Evolutionary conservation across 2,113 vertebrate genomes (phyloP).

Genomic region (Sylvilagus bachmani): DNA sequence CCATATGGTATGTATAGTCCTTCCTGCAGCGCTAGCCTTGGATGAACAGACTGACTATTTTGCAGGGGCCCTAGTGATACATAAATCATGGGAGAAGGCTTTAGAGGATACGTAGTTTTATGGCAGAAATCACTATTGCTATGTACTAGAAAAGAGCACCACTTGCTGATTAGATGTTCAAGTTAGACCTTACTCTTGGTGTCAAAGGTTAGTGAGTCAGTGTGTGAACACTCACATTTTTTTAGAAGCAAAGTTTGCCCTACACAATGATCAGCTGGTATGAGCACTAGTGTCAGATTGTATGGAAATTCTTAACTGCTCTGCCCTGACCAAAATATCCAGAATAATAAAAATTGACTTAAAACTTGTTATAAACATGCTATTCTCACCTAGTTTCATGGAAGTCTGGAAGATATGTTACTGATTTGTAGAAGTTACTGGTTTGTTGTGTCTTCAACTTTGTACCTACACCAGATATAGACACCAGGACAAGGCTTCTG

Average conservation of each 20-base stretch:
- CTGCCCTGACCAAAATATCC: not conserved
- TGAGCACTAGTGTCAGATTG: not conserved
- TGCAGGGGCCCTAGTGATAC: constrained; percentile 68
- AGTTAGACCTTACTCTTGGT: constrained; percentile 30
- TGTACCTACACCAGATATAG: fast-evolving
- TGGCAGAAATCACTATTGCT: constrained; percentile 56
- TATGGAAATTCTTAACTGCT: constrained; percentile 3
- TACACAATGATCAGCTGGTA: not conserved
- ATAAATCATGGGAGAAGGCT: not conserved
- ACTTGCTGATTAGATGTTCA: constrained; percentile 25
- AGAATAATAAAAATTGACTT: constrained; percentile 22
- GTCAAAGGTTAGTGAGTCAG: constrained; percentile 8
- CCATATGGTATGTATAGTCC: constrained; percentile 96
- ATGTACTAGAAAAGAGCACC: constrained; percentile 37
- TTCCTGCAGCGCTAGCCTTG: constrained; percentile 83
- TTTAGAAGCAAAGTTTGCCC: not conserved
- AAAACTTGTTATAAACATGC: not conserved
- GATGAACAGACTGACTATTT: constrained; percentile 67
- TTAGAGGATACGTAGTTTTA: constrained; percentile 61
- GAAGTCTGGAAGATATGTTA: not conserved
- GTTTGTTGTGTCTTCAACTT: not conserved
- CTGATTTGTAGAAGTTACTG: not conserved
- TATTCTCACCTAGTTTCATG: not conserved
- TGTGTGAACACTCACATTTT: not conserved
- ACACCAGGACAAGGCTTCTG: not conserved